Evolutionary conservation across 1,140 invertebrate genomes (phyloP), one percentile per base, ranked within the genome.

Genomic region (Lepidotrigona ventralis): DNA sequence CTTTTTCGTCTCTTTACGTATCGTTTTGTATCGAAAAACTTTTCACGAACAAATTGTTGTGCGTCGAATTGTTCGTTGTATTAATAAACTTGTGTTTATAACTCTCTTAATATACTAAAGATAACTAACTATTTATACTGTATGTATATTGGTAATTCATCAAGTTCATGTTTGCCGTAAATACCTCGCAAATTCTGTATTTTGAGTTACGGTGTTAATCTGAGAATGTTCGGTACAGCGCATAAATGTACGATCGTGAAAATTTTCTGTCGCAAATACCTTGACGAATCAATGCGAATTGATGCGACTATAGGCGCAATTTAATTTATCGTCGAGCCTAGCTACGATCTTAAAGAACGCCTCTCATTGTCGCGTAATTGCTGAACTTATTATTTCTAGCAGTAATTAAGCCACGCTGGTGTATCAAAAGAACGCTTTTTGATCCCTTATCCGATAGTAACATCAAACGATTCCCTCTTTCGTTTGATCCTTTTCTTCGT

Each of bases 391-490:
- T 86, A 87, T 87, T 84, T 86, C 70, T 63, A 78, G 73, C 74
- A 68, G 78, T 87, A 71, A 86, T 88, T 88, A 88, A 88, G 76
- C 85, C 73, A n/a, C 53, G 72, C 75, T 76, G 64, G 78, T 63
- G 79, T 46, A 74, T 87, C 85, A 83, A 66, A 70, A 74, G 86
- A 77, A 84, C 77, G 68, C 71, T 56, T 74, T 87, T 87, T 84
- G 73, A 87, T 87, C 72, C 63, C 58, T 83, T 80, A 83, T 85
- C 81, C 64, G 73, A 82, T 77, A 87, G 74, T 64, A 78, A 79
- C 82, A 75, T 74, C 85, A 87, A 84, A 88, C 29, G 85, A 79
- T 58, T 17, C 72, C 66, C 51, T 29, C 46, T 72, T 6, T 17
- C 60, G 74, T 87, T 87, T 87, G 82, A 86, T 84, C 86, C 64